phyloP scores from a whole-genome alignment of 2,797 vertebrate genomes.

The Gadopsis bispinosus region DNA sequence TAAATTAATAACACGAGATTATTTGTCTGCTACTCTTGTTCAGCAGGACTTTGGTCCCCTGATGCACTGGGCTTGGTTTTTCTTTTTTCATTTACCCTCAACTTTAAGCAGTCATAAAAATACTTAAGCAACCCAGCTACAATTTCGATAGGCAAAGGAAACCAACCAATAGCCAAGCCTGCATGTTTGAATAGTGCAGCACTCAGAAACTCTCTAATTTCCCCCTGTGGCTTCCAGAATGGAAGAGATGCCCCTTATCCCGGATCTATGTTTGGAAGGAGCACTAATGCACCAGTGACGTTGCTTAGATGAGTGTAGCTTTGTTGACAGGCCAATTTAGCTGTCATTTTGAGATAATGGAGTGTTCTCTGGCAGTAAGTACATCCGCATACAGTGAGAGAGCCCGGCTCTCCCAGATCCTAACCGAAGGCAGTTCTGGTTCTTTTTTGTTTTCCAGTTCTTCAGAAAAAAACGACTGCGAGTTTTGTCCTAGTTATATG shows the following conservation, averaged over 20 bases:
- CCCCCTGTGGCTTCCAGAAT: conserved; percentile 62
- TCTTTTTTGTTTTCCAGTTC: conserved; percentile 21
- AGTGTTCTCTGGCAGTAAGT: conserved; percentile 57
- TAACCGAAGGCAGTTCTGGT: neutral
- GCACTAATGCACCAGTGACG: conserved; percentile 63
- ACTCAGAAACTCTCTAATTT: conserved; percentile 66
- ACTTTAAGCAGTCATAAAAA: conserved; percentile 36
- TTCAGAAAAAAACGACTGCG: neutral
- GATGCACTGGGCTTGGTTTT: conserved; percentile 10
- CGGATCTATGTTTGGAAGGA: conserved; percentile 61
- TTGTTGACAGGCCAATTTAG: conserved; percentile 74
- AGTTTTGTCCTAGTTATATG: neutral
- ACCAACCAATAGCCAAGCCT: conserved; percentile 35
- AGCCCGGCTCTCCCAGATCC: conserved; percentile 16
- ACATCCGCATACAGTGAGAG: conserved; percentile 34
- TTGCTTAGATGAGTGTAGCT: conserved; percentile 66
- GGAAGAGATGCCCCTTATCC: conserved; percentile 59
- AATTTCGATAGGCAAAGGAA: conserved; percentile 30
- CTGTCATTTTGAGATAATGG: conserved; percentile 73
- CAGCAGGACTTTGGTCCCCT: conserved; percentile 23
- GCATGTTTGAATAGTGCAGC: conserved; percentile 59
- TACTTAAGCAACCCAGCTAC: conserved; percentile 9
- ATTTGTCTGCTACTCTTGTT: conserved; percentile 23
- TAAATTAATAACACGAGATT: conserved; percentile 29
- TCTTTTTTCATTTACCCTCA: neutral